A percentile compares a stretch with the other conserved stretches of the same genome.
These are phyloP conservation scores for Neuroterus valhalla DNA, from an alignment of 1,140 invertebrate genomes.

Conservation along the genomic window DNA sequence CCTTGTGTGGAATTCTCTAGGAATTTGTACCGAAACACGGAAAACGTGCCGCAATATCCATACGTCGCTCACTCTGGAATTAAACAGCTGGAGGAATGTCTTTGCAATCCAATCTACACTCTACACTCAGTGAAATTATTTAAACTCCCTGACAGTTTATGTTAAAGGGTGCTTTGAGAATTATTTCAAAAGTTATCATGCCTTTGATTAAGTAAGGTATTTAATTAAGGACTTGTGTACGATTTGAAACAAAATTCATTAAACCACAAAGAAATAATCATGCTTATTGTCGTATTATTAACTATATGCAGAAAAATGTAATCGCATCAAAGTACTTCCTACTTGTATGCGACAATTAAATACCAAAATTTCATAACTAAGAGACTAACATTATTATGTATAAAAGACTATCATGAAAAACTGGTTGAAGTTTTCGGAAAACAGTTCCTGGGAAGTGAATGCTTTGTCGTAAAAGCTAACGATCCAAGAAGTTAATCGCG, in stretches of 20 bases:
- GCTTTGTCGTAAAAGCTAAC: slow-evolving; percentile 56
- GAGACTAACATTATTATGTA: slow-evolving; percentile 11
- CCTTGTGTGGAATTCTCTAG: slow-evolving; percentile 11
- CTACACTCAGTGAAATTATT: slow-evolving; percentile 9
- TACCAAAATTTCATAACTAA: slow-evolving; percentile 7
- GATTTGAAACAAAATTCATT: no score
- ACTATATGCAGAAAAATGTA: no score
- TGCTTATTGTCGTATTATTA: no score
- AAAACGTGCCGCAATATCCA: slow-evolving; percentile 22
- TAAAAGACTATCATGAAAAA: background rate
- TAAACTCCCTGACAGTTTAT: slow-evolving; percentile 23
- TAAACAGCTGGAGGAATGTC: slow-evolving; percentile 19
- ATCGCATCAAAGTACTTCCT: no score
- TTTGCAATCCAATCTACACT: slow-evolving; percentile 26
- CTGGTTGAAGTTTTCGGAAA: slow-evolving; percentile 33
- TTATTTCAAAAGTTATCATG: slow-evolving; percentile 6
- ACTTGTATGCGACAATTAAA: background rate
- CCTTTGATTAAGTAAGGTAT: slow-evolving; percentile 1
- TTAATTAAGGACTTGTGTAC: background rate
- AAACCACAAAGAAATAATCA: no score
- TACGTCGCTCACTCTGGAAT: slow-evolving; percentile 21
- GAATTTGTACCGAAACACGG: slow-evolving; percentile 25
- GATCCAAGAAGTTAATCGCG: slow-evolving; percentile 53
- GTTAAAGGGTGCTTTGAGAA: slow-evolving; percentile 18
- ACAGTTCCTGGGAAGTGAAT: slow-evolving; percentile 45